A percentile compares a stretch with the other conserved stretches of the same genome.
These are phyloP conservation scores for Fulica atra DNA, from an alignment of 2,113 vertebrate genomes.

Conservation along the genomic window DNA sequence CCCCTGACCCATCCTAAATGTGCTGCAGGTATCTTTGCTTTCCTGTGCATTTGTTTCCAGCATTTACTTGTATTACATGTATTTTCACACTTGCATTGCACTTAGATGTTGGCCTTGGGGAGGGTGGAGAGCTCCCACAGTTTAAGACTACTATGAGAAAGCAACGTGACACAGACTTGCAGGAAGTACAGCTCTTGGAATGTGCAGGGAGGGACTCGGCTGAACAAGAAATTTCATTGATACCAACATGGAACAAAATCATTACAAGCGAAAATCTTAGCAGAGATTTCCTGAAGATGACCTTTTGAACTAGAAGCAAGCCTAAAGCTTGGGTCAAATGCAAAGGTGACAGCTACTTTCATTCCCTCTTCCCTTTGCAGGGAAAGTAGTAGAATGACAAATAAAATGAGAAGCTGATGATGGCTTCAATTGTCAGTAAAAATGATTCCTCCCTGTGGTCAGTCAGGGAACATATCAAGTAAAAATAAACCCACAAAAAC, in stretches of 20 bases:
- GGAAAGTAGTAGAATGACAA: not conserved
- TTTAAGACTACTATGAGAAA: not conserved
- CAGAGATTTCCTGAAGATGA: not conserved
- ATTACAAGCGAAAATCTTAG: not conserved
- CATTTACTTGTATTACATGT: not conserved
- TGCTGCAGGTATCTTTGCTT: not conserved
- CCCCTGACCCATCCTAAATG: not conserved
- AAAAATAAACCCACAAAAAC: not conserved
- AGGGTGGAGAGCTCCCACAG: not conserved
- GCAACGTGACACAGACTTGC: not conserved
- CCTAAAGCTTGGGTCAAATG: not conserved
- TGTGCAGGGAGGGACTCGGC: not conserved
- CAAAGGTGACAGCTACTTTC: not conserved
- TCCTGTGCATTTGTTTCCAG: not conserved
- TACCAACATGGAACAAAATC: not conserved
- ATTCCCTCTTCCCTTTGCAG: not conserved
- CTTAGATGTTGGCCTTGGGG: not conserved
- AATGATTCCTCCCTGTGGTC: constrained; percentile 27
- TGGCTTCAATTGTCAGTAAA: not conserved
- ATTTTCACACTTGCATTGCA: not conserved
- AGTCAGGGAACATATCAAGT: not conserved
- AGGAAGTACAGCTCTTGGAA: not conserved
- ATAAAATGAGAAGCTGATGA: not conserved
- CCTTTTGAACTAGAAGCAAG: not conserved
- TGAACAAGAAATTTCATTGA: not conserved